Conservation (phyloP, 2,888 invertebrate species). For the Chydorus sphaericus region DNA sequence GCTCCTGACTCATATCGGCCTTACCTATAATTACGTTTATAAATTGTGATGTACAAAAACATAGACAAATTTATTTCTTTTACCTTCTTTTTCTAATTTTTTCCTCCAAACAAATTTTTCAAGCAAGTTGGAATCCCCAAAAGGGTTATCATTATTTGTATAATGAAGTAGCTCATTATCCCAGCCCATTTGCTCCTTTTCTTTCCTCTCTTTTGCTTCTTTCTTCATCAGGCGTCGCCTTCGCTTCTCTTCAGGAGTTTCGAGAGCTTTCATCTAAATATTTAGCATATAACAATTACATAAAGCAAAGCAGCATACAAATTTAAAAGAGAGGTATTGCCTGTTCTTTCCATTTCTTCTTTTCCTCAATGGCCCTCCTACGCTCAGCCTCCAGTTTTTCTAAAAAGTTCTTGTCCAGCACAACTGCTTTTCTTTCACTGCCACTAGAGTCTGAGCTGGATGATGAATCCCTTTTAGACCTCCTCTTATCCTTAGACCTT, state of each 20-base stretch:
- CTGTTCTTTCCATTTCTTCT: conserved; percentile 49
- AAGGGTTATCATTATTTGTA: conserved; percentile 96
- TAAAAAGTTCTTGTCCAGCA: conserved; percentile 37
- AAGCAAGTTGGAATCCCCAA: conserved; percentile 88
- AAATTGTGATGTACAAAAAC: not conserved
- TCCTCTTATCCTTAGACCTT: not conserved
- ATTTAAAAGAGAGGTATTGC: conserved; percentile 26
- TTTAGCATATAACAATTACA: not conserved
- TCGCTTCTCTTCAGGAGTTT: conserved; percentile 90
- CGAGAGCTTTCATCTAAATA: conserved; percentile 51
- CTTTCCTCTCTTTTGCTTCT: conserved; percentile 69
- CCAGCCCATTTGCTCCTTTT: conserved; percentile 92
- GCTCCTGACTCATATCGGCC: conserved; percentile 54
- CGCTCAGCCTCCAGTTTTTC: conserved; percentile 58
- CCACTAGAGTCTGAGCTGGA: not conserved
- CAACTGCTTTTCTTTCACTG: not conserved
- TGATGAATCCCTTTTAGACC: not conserved
- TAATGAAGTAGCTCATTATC: conserved; percentile 89
- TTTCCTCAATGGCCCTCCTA: conserved; percentile 45
- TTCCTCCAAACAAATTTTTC: conserved; percentile 95
- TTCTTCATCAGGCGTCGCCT: conserved; percentile 74
- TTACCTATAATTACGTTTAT: not conserved
- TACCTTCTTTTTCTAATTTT: conserved; percentile 84
- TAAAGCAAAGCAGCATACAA: not conserved
- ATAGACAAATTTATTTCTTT: conserved; percentile 30